Percentiles rank a stretch among this genome's conserved stretches.
Evolutionary conservation across 2,888 invertebrate species (phyloP).

Genomic region (Ypsolopha scabrella): DNA sequence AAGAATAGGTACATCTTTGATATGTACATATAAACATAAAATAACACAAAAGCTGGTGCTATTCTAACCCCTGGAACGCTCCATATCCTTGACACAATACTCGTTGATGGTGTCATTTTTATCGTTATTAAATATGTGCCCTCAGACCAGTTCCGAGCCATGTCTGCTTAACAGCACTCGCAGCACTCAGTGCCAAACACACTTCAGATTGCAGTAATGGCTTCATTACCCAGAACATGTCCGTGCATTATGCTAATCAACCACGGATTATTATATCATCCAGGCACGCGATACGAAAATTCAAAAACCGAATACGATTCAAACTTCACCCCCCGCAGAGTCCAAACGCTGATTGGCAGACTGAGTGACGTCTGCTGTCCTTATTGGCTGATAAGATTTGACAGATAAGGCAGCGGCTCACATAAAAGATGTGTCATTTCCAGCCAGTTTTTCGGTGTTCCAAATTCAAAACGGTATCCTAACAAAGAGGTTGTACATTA

Average conservation of each 20-base stretch:
- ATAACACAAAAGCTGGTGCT: too few species aligned
- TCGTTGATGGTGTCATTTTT: too few species aligned
- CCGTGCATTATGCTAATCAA: constrained; percentile 41
- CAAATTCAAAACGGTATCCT: constrained; percentile 54
- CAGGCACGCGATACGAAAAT: constrained; percentile 51
- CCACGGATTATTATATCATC: constrained; percentile 36
- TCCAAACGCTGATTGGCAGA: constrained; percentile 57
- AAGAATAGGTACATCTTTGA: too few species aligned
- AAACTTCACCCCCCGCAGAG: constrained; percentile 56
- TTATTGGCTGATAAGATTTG: constrained; percentile 67
- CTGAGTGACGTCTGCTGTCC: constrained; percentile 67
- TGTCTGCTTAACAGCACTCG: too few species aligned
- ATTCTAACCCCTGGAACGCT: too few species aligned
- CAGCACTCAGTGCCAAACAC: too few species aligned
- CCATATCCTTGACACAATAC: too few species aligned
- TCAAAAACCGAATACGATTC: constrained; percentile 20
- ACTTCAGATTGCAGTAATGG: constrained; percentile 21
- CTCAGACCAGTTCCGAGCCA: too few species aligned
- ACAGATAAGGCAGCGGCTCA: constrained; percentile 59
- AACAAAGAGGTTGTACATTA: constrained; percentile 39
- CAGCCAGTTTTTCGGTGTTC: constrained; percentile 43
- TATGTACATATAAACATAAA: too few species aligned
- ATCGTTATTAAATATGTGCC: too few species aligned
- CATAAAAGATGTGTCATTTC: constrained; percentile 60
- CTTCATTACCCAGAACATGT: constrained; percentile 37